Evolutionary conservation across 2,113 vertebrate genomes (phyloP).

Genomic region (Sinocyclocheilus rhinocerous): DNA sequence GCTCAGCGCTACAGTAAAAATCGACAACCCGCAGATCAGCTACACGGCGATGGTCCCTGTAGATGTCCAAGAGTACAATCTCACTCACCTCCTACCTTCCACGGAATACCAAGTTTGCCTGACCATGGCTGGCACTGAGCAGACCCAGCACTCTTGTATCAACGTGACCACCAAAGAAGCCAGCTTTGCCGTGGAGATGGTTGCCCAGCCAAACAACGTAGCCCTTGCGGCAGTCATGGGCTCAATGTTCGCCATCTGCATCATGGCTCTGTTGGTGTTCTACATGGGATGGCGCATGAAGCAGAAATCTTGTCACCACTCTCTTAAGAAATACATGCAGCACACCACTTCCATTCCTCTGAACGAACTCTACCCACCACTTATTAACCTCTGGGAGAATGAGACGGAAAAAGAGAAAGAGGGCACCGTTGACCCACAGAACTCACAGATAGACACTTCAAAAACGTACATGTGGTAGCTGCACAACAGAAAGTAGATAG

Average conservation of each 20-base stretch:
- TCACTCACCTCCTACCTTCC: constrained; percentile 81
- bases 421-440: constrained; percentile 59
- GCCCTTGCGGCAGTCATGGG: constrained; percentile 79
- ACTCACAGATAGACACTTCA: constrained; percentile 79
- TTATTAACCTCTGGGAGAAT: constrained; percentile 83
- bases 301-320: constrained; percentile 77
- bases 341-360: constrained; percentile 78
- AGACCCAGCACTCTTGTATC: constrained; percentile 76
- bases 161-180: constrained; percentile 80
- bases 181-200: constrained; percentile 73
- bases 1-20: constrained; percentile 79
- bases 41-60: constrained; percentile 80
- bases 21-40: constrained; percentile 81
- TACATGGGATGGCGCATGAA: constrained; percentile 77
- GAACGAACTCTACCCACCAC: constrained; percentile 81
- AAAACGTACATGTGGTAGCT: constrained; percentile 82
- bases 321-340: constrained; percentile 82
- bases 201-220: constrained; percentile 72
- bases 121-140: constrained; percentile 69
- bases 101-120: constrained; percentile 80
- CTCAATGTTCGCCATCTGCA: constrained; percentile 79
- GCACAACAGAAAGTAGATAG: constrained; percentile 9
- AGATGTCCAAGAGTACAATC: constrained; percentile 81
- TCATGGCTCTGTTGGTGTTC: constrained; percentile 77
- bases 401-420: constrained; percentile 81